Conservation (phyloP, 2,888 invertebrate species). For the Exephanes ischioxanthus region DNA sequence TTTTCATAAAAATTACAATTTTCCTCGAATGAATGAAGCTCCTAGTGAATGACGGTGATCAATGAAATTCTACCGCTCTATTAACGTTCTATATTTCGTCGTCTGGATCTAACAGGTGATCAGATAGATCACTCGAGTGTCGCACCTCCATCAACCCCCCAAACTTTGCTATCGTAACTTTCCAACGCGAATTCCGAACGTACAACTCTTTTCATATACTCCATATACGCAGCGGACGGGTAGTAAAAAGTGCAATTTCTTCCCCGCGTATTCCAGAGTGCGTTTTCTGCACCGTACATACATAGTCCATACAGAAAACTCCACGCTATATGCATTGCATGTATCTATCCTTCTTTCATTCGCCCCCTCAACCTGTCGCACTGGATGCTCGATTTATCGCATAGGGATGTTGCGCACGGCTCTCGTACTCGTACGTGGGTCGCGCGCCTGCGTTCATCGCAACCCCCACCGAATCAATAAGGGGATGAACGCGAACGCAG, state of each 20-base stretch:
- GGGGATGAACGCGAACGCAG: constrained; percentile 74
- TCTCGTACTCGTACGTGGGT: constrained; percentile 53
- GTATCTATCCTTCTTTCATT: constrained; percentile 50
- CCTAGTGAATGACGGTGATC: not conserved
- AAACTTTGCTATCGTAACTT: constrained; percentile 8
- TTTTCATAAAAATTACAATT: not conserved
- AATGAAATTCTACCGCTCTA: not conserved
- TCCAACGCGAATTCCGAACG: not conserved
- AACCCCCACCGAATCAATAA: constrained; percentile 81
- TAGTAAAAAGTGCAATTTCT: constrained; percentile 33
- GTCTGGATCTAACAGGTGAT: constrained; percentile 5
- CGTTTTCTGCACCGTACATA: constrained; percentile 10
- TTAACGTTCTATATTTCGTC: not conserved
- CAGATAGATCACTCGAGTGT: not conserved
- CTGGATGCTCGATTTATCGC: constrained; percentile 66
- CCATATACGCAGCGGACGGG: not conserved
- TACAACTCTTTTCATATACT: not conserved
- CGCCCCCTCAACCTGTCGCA: constrained; percentile 34
- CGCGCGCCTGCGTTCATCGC: constrained; percentile 68
- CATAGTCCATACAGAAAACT: not conserved
- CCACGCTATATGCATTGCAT: constrained; percentile 20
- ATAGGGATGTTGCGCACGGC: constrained; percentile 72
- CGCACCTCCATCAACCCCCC: not conserved
- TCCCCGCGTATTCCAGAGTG: not conserved
- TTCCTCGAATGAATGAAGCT: not conserved